These are phyloP conservation scores for Spisula subtruncata DNA, from an alignment of 2,888 invertebrate genomes.

Conservation along the genomic window DNA sequence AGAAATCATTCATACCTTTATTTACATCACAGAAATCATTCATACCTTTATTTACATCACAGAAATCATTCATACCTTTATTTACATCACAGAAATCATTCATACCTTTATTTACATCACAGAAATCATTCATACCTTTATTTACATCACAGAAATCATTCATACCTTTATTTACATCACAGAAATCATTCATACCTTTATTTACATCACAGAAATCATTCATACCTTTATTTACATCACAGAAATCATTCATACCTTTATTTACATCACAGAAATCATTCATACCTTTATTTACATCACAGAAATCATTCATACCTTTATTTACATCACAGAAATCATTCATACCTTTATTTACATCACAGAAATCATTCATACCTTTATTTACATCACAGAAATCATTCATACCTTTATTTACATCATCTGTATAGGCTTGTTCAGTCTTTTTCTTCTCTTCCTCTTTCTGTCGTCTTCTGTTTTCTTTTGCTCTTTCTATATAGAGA, in stretches of 20 bases:
- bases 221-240: constrained; percentile 25
- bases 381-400: neutral
- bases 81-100: neutral
- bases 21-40: neutral
- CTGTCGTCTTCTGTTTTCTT: constrained; percentile 17
- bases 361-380: neutral
- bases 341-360: constrained; percentile 25
- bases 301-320: too few relatives aligned
- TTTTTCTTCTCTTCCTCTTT: neutral
- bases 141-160: neutral
- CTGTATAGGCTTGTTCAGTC: neutral
- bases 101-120: constrained; percentile 25
- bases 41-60: constrained; percentile 25
- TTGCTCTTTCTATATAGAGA: constrained; percentile 43
- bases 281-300: constrained; percentile 25
- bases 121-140: too few relatives aligned
- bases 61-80: too few relatives aligned
- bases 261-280: neutral
- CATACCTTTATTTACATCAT: constrained; percentile 26
- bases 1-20: too few relatives aligned
- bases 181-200: too few relatives aligned
- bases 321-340: neutral
- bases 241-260: too few relatives aligned
- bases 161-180: constrained; percentile 25
- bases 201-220: neutral